Conservation (phyloP, 1,140 invertebrate genomes). For the Drosophila mauritiana region DNA sequence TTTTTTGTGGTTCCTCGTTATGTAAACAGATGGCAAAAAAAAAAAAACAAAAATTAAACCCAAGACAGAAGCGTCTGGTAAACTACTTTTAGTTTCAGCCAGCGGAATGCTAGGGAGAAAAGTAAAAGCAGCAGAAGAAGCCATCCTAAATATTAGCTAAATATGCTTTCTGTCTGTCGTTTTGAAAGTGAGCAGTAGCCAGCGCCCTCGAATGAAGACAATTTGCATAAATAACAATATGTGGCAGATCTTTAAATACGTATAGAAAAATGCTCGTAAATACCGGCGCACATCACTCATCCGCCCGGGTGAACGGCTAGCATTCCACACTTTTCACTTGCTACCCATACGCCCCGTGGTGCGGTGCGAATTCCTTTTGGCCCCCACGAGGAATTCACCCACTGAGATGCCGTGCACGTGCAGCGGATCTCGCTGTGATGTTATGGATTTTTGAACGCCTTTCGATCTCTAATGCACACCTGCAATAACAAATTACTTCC, state of each 20-base stretch:
- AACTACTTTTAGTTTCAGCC: slow-evolving; percentile 74
- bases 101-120: slow-evolving; percentile 50
- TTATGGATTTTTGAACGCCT: slow-evolving; percentile 18
- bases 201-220: slow-evolving; percentile 40
- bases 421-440: slow-evolving; percentile 39
- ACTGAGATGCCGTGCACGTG: slow-evolving; percentile 41
- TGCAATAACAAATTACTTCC: slow-evolving; percentile 81
- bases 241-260: slow-evolving; percentile 17
- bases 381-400: slow-evolving; percentile 26
- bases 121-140: slow-evolving; percentile 71
- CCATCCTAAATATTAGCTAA: slow-evolving; percentile 67
- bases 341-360: slow-evolving; percentile 77
- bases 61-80: slow-evolving; percentile 60
- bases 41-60: slow-evolving; percentile 23
- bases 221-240: slow-evolving; percentile 72
- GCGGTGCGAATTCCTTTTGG: slow-evolving; percentile 63
- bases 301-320: slow-evolving; percentile 47
- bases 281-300: slow-evolving; percentile 46
- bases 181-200: slow-evolving; percentile 58
- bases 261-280: slow-evolving; percentile 36
- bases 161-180: slow-evolving; percentile 50
- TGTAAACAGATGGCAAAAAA: slow-evolving; percentile 60
- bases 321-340: slow-evolving; percentile 74
- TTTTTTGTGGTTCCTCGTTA: slow-evolving; percentile 59
- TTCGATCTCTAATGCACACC: slow-evolving; percentile 56